phyloP scores from a whole-genome alignment of 2,888 invertebrate species.

The Elysia crispata region DNA sequence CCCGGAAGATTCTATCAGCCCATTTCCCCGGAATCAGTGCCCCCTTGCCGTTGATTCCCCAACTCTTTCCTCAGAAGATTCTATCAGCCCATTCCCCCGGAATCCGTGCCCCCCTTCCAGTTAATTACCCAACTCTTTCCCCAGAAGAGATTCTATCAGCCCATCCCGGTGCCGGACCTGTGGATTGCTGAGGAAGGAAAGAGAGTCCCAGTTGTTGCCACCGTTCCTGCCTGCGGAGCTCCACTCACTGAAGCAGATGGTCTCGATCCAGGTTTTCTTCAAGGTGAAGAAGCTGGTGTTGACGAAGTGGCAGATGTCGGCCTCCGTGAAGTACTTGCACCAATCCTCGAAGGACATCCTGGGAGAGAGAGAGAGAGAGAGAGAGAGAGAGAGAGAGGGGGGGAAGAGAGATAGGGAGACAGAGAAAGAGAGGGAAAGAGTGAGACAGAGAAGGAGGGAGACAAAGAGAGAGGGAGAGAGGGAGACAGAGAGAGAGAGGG shows the following conservation, averaged over 20 bases:
- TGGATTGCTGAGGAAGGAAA: slow-evolving; percentile 78
- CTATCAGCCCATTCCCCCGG: no score
- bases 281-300: slow-evolving; percentile 80
- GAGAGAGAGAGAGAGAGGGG: not conserved
- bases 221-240: slow-evolving; percentile 78
- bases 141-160: no score
- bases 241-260: slow-evolving; percentile 79
- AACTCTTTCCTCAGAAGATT: no score
- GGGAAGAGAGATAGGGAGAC: not conserved
- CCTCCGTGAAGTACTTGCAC: slow-evolving; percentile 80
- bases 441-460: no score
- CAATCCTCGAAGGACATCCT: slow-evolving; percentile 83
- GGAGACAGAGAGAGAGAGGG: not conserved
- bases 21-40: no score
- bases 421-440: not conserved
- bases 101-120: no score
- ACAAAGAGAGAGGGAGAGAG: not conserved
- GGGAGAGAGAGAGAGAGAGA: slow-evolving; percentile 33
- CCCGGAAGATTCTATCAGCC: no score
- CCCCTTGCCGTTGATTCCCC: no score
- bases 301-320: slow-evolving; percentile 81
- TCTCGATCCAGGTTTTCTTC: slow-evolving; percentile 79
- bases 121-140: no score
- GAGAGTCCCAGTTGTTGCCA: slow-evolving; percentile 79
- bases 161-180: slow-evolving; percentile 59